Base-by-base conservation (phyloP, 2,888 invertebrate genomes). In the Hartigia nigra region DNA sequence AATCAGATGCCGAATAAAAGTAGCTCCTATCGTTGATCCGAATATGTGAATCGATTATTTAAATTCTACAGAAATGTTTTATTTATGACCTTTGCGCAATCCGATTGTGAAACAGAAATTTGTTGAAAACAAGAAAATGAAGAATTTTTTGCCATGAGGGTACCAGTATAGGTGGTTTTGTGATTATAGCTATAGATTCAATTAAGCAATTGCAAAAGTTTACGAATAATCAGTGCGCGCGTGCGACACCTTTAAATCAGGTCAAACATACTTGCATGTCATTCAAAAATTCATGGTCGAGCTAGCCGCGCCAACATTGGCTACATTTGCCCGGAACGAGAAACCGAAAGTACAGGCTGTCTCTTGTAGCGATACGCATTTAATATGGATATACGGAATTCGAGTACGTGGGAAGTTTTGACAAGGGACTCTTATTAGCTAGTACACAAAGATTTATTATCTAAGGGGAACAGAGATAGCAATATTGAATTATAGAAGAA, bases 131-230 rank as follows among this genome's bases (percentile, higher is more conserved):
- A 55, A 55, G 9, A 5, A 55, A 23, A 55, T 55, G 9, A 23
- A 9, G 5, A 23, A 23, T 23, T 55, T 9, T 23, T 9, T 5
- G 5, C 55, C 55, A 55, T 55, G 9, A 23, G 55, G 55, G 23
- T 55, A 55, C 55, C 55, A 2, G 55, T 55, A 55, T 55, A 35
- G 14, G n/a, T 35, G 3, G n/a, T 9, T 35, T 12, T 35, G 36
- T 12, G 14, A 35, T 23, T 70, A 23, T 70, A 14, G 35, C 36
- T n/a, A 23, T 3, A 35, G 14, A 23, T 75, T 78, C 72, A 69
- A 70, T 69, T 70, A 80, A 76, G 69, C 72, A 72, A 75, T 78
- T 31, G 70, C 78, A 80, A 83, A 84, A 76, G 82, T 83, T 82
- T 82, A 83, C 84, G 84, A 85, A 55, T 55, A 55, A 55, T 55